phyloP scores from a whole-genome alignment of 2,888 invertebrate genomes.

The Leptinotarsa haldemani region DNA sequence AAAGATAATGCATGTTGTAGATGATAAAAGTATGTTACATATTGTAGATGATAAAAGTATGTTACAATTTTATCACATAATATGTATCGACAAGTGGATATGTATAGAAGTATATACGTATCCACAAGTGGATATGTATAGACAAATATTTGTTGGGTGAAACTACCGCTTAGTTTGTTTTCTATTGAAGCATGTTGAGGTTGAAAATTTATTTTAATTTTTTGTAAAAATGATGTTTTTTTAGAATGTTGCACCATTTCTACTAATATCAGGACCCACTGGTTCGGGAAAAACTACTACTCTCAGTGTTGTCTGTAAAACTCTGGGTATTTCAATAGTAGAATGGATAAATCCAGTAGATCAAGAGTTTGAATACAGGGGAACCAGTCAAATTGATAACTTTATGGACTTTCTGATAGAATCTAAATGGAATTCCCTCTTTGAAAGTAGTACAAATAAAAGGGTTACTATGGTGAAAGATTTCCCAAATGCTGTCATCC shows the following conservation, averaged over 20 bases:
- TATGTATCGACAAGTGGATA: no score
- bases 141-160: no score
- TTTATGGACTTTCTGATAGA: conserved; percentile 84
- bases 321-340: conserved; percentile 70
- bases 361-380: conserved; percentile 71
- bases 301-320: conserved; percentile 74
- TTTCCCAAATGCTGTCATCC: conserved; percentile 81
- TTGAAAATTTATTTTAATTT: no score
- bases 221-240: conserved; percentile 22
- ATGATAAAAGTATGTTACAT: no score
- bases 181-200: no score
- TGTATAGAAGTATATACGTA: no score
- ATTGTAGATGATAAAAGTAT: no score
- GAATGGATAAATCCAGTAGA: conserved; percentile 90
- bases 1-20: no score
- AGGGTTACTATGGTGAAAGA: conserved; percentile 82
- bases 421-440: conserved; percentile 78
- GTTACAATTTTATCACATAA: no score
- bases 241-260: conserved; percentile 67
- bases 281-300: conserved; percentile 88
- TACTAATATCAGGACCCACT: conserved; percentile 84
- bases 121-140: no score
- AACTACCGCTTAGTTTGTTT: no score
- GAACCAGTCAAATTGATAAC: conserved; percentile 72
- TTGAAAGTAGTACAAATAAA: conserved; percentile 62